Conservation (phyloP, 2,888 invertebrate species). For the Carpatolechia fugitivella region DNA sequence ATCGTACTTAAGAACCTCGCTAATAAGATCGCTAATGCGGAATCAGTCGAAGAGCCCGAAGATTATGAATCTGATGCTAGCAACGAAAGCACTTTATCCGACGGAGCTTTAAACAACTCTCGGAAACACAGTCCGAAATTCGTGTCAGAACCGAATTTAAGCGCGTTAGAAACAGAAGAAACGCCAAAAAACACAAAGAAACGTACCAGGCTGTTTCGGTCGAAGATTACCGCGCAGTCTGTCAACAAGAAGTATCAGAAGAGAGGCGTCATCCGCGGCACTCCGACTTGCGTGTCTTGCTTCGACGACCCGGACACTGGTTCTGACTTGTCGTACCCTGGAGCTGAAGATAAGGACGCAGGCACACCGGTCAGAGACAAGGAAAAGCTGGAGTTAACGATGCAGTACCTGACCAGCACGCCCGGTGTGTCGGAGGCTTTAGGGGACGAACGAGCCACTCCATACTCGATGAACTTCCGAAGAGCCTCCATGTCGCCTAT, state of each 20-base stretch:
- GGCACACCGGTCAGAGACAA: slow-evolving; percentile 54
- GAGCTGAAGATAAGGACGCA: slow-evolving; percentile 15
- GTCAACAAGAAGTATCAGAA: slow-evolving; percentile 68
- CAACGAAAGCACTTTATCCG: slow-evolving; percentile 69
- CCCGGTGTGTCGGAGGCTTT: slow-evolving; percentile 58
- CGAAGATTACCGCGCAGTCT: slow-evolving; percentile 55
- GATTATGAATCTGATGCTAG: slow-evolving; percentile 68
- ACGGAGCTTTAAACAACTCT: slow-evolving; percentile 58
- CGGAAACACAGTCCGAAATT: slow-evolving; percentile 68
- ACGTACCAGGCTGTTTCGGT: slow-evolving; percentile 59
- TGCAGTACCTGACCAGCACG: slow-evolving; percentile 69
- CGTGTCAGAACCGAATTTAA: slow-evolving; percentile 72
- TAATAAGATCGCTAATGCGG: slow-evolving; percentile 64
- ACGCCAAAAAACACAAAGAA: slow-evolving; percentile 70
- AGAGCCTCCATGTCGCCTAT: slow-evolving; percentile 93
- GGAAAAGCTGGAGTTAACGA: slow-evolving; percentile 39
- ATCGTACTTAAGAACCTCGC: slow-evolving; percentile 69
- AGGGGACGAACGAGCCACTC: slow-evolving; percentile 59
- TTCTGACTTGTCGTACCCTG: slow-evolving; percentile 42
- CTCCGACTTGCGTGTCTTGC: slow-evolving; percentile 70
- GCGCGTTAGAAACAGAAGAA: slow-evolving; percentile 57
- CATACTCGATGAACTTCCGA: slow-evolving; percentile 69
- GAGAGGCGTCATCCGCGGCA: slow-evolving; percentile 47
- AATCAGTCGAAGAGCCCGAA: slow-evolving; percentile 51
- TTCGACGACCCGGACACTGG: slow-evolving; percentile 63